These are phyloP conservation scores for Podotricha telesiphe DNA, from an alignment of 2,888 invertebrate species.

Conservation along the genomic window DNA sequence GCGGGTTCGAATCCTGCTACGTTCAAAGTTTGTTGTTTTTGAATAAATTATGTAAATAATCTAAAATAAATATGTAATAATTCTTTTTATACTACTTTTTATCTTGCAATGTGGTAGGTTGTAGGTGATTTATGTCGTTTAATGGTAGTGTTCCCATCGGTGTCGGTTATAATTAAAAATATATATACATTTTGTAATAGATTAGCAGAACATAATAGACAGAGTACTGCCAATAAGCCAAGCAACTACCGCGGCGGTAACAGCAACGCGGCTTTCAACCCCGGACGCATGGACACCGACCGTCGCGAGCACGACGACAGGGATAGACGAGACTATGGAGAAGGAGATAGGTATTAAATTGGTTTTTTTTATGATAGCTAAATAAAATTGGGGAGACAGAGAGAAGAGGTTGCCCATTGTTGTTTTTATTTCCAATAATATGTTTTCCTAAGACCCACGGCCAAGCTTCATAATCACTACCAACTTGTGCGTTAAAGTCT, in stretches of 20 bases:
- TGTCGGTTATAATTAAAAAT: not conserved
- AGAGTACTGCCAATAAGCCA: constrained; percentile 49
- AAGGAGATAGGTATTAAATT: constrained; percentile 46
- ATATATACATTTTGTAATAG: constrained; percentile 50
- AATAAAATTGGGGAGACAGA: no score
- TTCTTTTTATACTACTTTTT: no score
- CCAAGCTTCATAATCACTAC: constrained; percentile 34
- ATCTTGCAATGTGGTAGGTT: no score
- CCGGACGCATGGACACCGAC: constrained; percentile 64
- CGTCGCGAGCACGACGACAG: constrained; percentile 75
- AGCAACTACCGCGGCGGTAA: constrained; percentile 50
- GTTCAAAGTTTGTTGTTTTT: no score
- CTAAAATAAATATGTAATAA: no score
- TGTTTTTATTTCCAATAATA: no score
- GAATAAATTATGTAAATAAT: no score
- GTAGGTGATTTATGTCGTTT: no score
- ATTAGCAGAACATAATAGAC: constrained; percentile 74
- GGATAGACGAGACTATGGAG: constrained; percentile 71
- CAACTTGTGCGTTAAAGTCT: constrained; percentile 28
- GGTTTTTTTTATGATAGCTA: no score
- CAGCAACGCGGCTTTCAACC: constrained; percentile 56
- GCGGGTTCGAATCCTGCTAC: no score
- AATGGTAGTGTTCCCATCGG: no score
- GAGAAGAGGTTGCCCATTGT: no score
- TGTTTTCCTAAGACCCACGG: constrained; percentile 20